Conservation (phyloP, 2,888 invertebrate species). For the Meandrusa payeni region DNA sequence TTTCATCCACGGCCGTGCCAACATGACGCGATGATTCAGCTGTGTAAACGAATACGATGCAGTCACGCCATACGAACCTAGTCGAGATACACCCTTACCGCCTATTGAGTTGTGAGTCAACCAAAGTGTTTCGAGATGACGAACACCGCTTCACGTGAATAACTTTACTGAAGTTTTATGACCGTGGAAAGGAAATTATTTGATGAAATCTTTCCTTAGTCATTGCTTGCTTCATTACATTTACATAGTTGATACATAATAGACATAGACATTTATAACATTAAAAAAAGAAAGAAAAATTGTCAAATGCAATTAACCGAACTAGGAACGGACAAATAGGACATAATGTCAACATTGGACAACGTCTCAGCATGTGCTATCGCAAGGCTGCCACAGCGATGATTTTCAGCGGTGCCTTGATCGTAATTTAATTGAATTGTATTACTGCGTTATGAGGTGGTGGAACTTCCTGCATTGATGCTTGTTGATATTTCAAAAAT, state of each 20-base stretch:
- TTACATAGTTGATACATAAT: conserved; percentile 1
- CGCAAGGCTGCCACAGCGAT: too few species aligned
- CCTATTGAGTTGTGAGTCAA: conserved; percentile 20
- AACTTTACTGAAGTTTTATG: conserved; percentile 22
- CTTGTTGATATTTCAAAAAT: too few species aligned
- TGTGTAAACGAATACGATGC: conserved; percentile 21
- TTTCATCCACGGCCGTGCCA: neutral
- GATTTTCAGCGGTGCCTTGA: too few species aligned
- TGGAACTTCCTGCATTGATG: too few species aligned
- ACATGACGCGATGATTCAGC: conserved; percentile 22
- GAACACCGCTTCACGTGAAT: conserved; percentile 17
- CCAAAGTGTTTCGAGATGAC: conserved; percentile 20
- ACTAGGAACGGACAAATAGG: too few species aligned
- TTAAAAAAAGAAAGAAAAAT: too few species aligned
- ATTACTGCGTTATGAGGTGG: too few species aligned
- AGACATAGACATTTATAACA: too few species aligned
- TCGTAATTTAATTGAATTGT: too few species aligned
- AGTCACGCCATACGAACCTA: conserved; percentile 19
- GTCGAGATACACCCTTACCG: conserved; percentile 1
- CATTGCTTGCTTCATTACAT: conserved; percentile 16
- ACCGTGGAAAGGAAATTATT: conserved; percentile 17
- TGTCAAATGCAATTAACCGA: too few species aligned
- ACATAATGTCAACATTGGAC: too few species aligned
- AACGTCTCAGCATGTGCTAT: too few species aligned
- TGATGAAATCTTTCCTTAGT: conserved; percentile 23